A percentile compares a stretch with the other conserved stretches of the same genome.
These are phyloP conservation scores for Argyrosomus regius DNA, from an alignment of 2,797 vertebrate species.

Conservation along the genomic window DNA sequence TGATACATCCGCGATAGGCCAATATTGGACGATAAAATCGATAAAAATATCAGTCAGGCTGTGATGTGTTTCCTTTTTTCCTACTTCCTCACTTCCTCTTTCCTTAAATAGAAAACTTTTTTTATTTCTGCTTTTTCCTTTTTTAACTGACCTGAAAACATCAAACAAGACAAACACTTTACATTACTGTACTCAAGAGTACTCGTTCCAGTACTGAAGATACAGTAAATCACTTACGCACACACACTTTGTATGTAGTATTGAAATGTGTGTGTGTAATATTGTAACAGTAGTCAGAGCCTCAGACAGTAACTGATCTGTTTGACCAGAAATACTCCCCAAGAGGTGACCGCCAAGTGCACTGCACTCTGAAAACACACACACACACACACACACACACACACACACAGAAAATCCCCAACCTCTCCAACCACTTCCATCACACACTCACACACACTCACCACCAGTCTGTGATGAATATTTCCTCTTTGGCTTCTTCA, in stretches of 20 bases:
- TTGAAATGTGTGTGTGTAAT: constrained; percentile 6
- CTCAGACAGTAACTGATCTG: constrained; percentile 73
- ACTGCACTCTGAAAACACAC: constrained; percentile 26
- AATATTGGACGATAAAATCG: too few relatives aligned
- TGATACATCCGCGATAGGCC: too few relatives aligned
- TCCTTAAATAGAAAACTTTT: too few relatives aligned
- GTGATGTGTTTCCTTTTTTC: too few relatives aligned
- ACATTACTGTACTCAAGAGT: neutral
- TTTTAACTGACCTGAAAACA: too few relatives aligned
- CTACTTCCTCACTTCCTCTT: neutral
- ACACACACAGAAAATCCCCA: constrained; percentile 5
- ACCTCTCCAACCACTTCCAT: too few relatives aligned
- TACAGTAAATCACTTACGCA: constrained; percentile 2
- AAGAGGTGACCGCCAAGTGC: constrained; percentile 60
- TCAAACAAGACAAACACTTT: neutral
- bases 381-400: constrained; percentile 33
- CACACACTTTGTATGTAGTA: neutral
- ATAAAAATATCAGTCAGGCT: too few relatives aligned
- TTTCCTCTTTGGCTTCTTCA: constrained; percentile 95
- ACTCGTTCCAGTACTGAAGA: neutral
- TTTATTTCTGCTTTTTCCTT: neutral
- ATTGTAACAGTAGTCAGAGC: constrained; percentile 50
- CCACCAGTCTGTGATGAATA: constrained; percentile 99
- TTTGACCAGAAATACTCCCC: constrained; percentile 66
- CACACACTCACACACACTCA: constrained; percentile 86